phyloP scores from a whole-genome alignment of 2,888 invertebrate species.

The Drosophila bunnanda region DNA sequence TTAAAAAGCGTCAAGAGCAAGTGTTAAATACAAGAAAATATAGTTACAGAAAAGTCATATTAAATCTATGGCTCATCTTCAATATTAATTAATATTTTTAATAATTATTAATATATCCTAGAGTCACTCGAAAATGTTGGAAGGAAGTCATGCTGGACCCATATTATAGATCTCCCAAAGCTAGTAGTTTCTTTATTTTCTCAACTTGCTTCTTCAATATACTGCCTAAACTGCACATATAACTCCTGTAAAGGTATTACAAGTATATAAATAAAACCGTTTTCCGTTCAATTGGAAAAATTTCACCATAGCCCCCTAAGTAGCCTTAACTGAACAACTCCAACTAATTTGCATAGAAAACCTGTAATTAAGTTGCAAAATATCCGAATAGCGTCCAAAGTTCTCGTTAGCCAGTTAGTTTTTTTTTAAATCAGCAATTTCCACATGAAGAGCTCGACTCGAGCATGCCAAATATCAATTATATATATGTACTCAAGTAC shows the following conservation, averaged over 20 bases:
- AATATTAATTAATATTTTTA: too few relatives aligned
- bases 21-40: too few relatives aligned
- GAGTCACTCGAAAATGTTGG: too few relatives aligned
- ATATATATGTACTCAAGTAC: conserved; percentile 6
- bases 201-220: background rate
- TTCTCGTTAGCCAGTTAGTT: conserved; percentile 12
- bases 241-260: background rate
- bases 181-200: background rate
- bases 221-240: too few relatives aligned
- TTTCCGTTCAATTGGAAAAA: background rate
- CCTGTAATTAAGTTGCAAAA: conserved; percentile 33
- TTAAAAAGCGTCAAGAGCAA: too few relatives aligned
- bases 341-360: conserved; percentile 22
- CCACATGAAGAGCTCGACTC: conserved; percentile 14
- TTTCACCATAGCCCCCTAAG: conserved; percentile 2
- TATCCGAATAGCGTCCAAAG: conserved; percentile 6
- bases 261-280: background rate
- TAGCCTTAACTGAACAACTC: conserved; percentile 6
- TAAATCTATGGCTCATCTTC: too few relatives aligned
- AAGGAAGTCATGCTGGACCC: too few relatives aligned
- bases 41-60: too few relatives aligned
- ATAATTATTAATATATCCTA: too few relatives aligned
- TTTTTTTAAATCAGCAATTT: background rate
- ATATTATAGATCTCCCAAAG: too few relatives aligned
- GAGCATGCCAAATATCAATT: conserved; percentile 35